Conservation (phyloP, 2,797 vertebrate genomes). For the Pangasius krempfi region DNA sequence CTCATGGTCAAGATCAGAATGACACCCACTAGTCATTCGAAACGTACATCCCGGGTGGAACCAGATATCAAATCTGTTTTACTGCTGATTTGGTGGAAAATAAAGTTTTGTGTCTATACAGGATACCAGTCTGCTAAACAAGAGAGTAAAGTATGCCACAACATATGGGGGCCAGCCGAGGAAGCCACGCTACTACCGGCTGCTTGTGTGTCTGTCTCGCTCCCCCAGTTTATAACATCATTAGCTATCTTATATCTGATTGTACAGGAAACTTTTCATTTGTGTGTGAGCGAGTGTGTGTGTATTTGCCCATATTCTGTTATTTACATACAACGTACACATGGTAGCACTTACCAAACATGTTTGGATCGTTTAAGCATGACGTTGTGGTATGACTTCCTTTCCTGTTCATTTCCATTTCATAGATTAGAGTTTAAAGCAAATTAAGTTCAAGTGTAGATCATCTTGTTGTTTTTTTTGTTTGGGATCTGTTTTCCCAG, state of each 20-base stretch:
- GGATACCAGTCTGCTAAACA: background rate
- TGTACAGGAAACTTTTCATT: constrained; percentile 1
- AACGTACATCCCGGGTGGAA: background rate
- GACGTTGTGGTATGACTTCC: background rate
- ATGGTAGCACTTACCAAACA: constrained; percentile 28
- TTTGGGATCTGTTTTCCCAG: background rate
- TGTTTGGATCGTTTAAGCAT: background rate
- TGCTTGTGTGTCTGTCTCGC: background rate
- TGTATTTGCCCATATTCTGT: background rate
- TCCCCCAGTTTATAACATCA: constrained; percentile 13
- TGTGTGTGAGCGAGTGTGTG: background rate
- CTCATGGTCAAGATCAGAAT: constrained; percentile 8
- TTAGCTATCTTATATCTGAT: constrained; percentile 17
- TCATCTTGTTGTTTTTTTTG: background rate
- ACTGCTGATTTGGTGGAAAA: background rate
- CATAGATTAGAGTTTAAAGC: background rate
- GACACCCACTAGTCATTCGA: background rate
- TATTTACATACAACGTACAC: constrained; percentile 5
- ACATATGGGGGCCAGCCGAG: constrained; percentile 26
- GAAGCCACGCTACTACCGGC: background rate
- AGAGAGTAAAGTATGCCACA: background rate
- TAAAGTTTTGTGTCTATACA: constrained; percentile 2
- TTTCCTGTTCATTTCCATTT: constrained; percentile 27
- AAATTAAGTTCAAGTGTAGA: no score
- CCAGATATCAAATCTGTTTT: background rate